Base-by-base conservation (phyloP, 2,888 invertebrate genomes). In the Nezara viridula region DNA sequence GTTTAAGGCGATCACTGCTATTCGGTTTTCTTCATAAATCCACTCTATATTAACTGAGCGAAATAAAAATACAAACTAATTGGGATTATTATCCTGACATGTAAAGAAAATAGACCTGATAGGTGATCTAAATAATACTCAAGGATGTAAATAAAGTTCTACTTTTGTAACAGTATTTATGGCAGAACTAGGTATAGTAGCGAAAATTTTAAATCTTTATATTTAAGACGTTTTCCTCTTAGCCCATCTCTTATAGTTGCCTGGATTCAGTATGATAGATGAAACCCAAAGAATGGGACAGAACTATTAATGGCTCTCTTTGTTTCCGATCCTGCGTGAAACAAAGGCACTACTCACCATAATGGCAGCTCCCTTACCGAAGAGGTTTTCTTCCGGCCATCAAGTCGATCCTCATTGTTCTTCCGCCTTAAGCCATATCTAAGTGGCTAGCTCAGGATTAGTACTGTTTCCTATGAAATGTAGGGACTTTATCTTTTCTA, bases 301-400 rank as follows among this genome's bases (percentile, higher is more conserved):
- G 19, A 73, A 73, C 32, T 73, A 73, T 73, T 73, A 73, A 73
- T 37, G 16, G 66, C 37, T 37, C 66, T 73, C 66, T 73, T 73
- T 73, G 66, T 73, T 19, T 21, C 32, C 32, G 66, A 73, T 73
- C 66, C 66, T 37, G 1, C 4, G 16, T 9, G 37, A 21, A 73
- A 32, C 32, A 73, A 73, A 21, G 27, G 66, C 66, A 37, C 32
- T 73, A 73, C 66, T 73, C 32, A 73, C 5, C 66, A 37, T 73
- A 73, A 73, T 73, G 37, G 66, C 32, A 37, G 66, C 66, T 10
- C 37, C 27, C 60, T 73, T 37, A 37, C 32, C 66, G 14, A 37
- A 60, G 66, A 73, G 66, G 37, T 73, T 73, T 73, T 37, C 66
- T 37, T 37, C 27, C 60, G 60, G 27, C 60, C 60, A 5, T 27